phyloP scores from a whole-genome alignment of 2,113 vertebrate genomes.

The Gambusia holbrooki region DNA sequence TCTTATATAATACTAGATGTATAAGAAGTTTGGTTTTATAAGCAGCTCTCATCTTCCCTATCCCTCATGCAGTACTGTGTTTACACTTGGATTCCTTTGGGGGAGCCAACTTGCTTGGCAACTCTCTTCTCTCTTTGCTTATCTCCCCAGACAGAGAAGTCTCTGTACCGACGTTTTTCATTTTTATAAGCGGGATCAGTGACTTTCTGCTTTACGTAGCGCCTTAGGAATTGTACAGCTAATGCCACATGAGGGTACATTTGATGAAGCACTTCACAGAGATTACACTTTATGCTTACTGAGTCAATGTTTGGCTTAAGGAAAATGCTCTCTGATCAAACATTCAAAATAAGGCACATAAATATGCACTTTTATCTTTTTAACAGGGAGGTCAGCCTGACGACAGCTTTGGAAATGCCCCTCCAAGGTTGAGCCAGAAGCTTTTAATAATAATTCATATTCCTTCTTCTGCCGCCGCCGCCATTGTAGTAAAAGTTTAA shows the following conservation, averaged over 20 bases:
- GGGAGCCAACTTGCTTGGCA: constrained; percentile 14
- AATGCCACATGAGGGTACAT: neutral
- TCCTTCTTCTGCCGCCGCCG: neutral
- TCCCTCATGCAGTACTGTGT: constrained; percentile 1
- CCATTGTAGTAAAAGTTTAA: neutral
- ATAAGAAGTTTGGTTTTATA: neutral
- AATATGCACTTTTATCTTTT: constrained; percentile 16
- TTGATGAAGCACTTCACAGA: neutral
- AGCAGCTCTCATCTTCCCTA: neutral
- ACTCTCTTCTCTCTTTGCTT: constrained; percentile 22
- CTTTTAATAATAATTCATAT: neutral
- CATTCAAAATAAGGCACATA: neutral
- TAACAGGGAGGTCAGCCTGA: constrained; percentile 86
- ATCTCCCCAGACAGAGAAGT: constrained; percentile 35
- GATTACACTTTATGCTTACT: constrained; percentile 1
- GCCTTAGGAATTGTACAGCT: neutral
- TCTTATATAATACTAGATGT: neutral
- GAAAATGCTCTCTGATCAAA: neutral
- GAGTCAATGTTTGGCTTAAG: neutral
- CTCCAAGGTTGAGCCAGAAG: constrained; percentile 80
- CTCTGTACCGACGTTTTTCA: constrained; percentile 4
- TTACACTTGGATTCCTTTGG: neutral
- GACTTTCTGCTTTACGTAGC: constrained; percentile 5
- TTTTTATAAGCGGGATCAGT: constrained; percentile 23
- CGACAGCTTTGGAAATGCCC: constrained; percentile 80